Percentiles rank a stretch among this genome's conserved stretches.
Conservation (phyloP, 2,797 vertebrate species). For the Bradypodion ventrale region DNA sequence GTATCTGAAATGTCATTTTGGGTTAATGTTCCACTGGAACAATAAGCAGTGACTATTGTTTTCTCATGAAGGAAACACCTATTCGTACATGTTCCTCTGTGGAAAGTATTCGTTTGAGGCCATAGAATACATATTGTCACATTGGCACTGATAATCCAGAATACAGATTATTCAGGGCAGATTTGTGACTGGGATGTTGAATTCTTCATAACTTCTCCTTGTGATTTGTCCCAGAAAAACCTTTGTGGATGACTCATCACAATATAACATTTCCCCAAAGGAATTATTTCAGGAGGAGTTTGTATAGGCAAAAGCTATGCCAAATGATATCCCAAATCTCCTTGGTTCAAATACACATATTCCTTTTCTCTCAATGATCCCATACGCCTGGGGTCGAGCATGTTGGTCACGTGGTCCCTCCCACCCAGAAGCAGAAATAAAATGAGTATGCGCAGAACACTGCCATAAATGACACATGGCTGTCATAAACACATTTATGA, state of each 20-base stretch:
- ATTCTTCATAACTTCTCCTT: neutral
- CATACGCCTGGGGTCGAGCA: no score
- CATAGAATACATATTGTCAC: neutral
- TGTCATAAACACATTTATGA: no score
- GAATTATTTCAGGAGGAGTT: neutral
- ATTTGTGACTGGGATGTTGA: neutral
- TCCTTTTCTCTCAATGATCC: neutral
- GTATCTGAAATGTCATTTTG: neutral
- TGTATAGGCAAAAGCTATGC: neutral
- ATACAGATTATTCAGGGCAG: neutral
- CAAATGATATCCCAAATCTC: neutral
- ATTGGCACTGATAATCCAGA: neutral
- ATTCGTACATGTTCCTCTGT: neutral
- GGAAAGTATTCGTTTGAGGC: neutral
- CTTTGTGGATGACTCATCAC: neutral
- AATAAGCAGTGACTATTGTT: neutral
- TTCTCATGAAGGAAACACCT: neutral
- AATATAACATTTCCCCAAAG: neutral
- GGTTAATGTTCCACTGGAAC: neutral
- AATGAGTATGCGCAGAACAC: no score
- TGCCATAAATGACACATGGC: no score
- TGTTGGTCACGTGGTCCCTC: no score
- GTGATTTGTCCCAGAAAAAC: neutral
- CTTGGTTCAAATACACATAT: neutral
- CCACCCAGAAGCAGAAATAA: no score